These are phyloP conservation scores for Melanotaenia parkinsoni DNA, from an alignment of 2,797 vertebrate genomes.

Conservation along the genomic window DNA sequence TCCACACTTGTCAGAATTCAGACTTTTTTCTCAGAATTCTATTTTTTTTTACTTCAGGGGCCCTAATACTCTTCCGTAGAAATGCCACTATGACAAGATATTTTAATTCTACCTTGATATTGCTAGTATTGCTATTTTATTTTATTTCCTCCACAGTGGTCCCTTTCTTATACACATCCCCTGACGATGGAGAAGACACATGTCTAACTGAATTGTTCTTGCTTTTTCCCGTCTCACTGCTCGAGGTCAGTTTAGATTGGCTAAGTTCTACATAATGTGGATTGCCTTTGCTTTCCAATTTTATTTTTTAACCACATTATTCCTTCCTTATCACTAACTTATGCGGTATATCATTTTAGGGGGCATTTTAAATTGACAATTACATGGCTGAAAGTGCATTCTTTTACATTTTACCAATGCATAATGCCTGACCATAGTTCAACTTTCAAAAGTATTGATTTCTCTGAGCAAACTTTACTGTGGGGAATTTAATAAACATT, in stretches of 20 bases:
- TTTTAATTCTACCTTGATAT: constrained; percentile 41
- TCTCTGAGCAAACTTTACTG: constrained; percentile 17
- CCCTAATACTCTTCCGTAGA: constrained; percentile 46
- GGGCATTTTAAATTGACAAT: constrained; percentile 14
- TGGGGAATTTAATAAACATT: constrained; percentile 12
- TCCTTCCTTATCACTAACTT: constrained; percentile 45
- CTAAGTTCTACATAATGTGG: constrained; percentile 18
- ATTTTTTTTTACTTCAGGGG: neutral
- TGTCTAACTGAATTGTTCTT: constrained; percentile 32
- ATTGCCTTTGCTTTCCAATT: constrained; percentile 36
- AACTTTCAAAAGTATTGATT: constrained; percentile 20
- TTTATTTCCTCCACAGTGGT: constrained; percentile 33
- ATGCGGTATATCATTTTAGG: constrained; percentile 13
- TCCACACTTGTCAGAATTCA: neutral
- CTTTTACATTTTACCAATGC: constrained; percentile 4
- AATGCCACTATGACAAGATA: constrained; percentile 40
- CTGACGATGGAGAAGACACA: constrained; percentile 46
- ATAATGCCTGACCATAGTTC: neutral
- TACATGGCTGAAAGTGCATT: constrained; percentile 13
- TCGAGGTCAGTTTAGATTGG: constrained; percentile 61
- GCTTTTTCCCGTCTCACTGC: constrained; percentile 58
- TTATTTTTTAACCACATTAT: constrained; percentile 27
- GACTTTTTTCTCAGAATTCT: neutral
- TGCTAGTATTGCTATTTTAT: neutral
- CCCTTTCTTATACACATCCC: constrained; percentile 60